phyloP scores from a whole-genome alignment of 1,140 invertebrate genomes.

The Tetranychus urticae region DNA sequence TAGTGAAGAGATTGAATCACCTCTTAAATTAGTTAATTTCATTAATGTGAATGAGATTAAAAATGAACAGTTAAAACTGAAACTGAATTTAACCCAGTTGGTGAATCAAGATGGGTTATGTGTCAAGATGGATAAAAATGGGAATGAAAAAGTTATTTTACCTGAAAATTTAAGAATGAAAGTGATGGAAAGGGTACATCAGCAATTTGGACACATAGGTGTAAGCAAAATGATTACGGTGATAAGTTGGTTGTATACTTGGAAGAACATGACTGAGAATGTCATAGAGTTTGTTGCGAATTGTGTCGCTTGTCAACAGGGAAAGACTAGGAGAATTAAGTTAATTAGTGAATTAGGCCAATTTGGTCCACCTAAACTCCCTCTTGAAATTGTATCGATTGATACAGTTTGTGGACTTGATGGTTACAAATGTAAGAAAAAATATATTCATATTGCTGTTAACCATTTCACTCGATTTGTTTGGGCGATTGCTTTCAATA shows the following conservation, averaged over 20 bases:
- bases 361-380: not conserved
- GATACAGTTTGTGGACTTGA: not conserved
- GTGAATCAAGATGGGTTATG: too few relatives aligned
- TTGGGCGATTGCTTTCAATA: not conserved
- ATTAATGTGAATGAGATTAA: too few relatives aligned
- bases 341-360: not conserved
- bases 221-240: not conserved
- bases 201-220: not conserved
- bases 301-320: not conserved
- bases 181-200: not conserved
- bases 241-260: not conserved
- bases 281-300: not conserved
- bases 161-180: not conserved
- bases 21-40: too few relatives aligned
- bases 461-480: slow-evolving; percentile 2
- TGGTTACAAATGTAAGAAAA: not conserved
- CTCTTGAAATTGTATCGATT: not conserved
- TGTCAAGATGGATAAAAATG: too few relatives aligned
- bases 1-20: too few relatives aligned
- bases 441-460: slow-evolving; percentile 2
- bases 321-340: not conserved
- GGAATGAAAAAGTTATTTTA: not conserved
- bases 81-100: too few relatives aligned
- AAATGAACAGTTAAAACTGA: too few relatives aligned
- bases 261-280: not conserved